Percentiles rank a stretch among this genome's conserved stretches.
Evolutionary conservation across 2,113 vertebrate species (phyloP).

Genomic region (Riparia riparia): DNA sequence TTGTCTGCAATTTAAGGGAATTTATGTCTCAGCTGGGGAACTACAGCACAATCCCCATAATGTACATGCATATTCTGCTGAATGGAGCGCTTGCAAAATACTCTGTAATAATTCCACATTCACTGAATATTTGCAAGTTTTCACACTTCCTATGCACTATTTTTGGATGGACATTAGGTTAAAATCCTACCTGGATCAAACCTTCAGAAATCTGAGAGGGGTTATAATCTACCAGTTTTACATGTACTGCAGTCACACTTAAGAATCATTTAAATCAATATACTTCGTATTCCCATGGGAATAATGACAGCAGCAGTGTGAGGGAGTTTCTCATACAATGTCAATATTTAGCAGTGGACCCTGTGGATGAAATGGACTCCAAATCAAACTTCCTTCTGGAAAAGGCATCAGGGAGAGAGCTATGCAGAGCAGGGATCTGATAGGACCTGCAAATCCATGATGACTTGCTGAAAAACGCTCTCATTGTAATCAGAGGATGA

Average conservation of each 20-base stretch:
- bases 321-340: not conserved
- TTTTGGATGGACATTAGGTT: not conserved
- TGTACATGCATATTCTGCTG: not conserved
- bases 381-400: not conserved
- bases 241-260: not conserved
- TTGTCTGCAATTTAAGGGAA: not conserved
- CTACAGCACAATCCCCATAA: not conserved
- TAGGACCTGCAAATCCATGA: not conserved
- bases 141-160: not conserved
- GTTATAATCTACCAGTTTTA: not conserved
- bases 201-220: not conserved
- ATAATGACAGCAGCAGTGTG: not conserved
- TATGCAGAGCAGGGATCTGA: not conserved
- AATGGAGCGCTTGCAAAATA: not conserved
- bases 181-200: not conserved
- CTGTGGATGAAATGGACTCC: not conserved
- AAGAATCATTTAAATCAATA: not conserved
- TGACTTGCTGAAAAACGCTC: not conserved
- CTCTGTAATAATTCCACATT: not conserved
- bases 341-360: not conserved
- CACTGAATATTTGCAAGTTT: not conserved
- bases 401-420: not conserved
- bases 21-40: not conserved
- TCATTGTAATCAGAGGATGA: rapidly evolving
- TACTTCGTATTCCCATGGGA: not conserved